Percentiles rank a stretch among this genome's conserved stretches.
phyloP scores from a whole-genome alignment of 2,888 invertebrate genomes.

The Keiferia lycopersicella region DNA sequence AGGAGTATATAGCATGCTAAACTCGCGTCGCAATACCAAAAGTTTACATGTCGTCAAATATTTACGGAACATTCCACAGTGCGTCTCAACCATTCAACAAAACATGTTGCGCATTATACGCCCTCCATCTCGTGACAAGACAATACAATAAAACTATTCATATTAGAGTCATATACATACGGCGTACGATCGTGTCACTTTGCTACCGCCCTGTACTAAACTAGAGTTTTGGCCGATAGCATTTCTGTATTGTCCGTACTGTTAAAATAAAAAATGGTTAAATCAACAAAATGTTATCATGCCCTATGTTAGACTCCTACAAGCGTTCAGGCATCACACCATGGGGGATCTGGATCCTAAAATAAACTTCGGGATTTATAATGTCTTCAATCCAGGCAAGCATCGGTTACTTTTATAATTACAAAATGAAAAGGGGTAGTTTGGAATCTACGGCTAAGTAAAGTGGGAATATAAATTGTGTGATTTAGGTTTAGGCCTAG shows the following conservation, averaged over 20 bases:
- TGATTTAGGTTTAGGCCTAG: no score
- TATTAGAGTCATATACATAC: conserved; percentile 31
- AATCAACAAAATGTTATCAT: conserved; percentile 30
- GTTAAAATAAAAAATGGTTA: conserved; percentile 33
- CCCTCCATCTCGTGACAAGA: conserved; percentile 24
- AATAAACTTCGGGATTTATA: neutral
- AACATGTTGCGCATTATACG: no score
- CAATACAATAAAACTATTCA: conserved; percentile 30
- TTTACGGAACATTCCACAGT: no score
- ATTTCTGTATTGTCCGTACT: conserved; percentile 33
- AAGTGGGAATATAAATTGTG: no score
- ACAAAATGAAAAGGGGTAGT: no score
- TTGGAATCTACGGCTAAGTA: no score
- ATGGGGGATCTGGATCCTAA: conserved; percentile 22
- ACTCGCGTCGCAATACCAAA: no score
- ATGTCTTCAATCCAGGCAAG: neutral
- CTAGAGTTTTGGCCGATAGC: conserved; percentile 33
- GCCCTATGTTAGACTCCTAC: conserved; percentile 24
- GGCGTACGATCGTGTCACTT: conserved; percentile 32
- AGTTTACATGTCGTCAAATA: no score
- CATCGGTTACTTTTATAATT: no score
- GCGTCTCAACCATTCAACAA: no score
- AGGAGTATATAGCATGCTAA: no score
- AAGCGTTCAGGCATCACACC: conserved; percentile 21
- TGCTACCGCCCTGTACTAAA: conserved; percentile 32